A percentile compares a stretch with the other conserved stretches of the same genome.
phyloP scores from a whole-genome alignment of 2,113 vertebrate genomes.

The Malurus elegans region DNA sequence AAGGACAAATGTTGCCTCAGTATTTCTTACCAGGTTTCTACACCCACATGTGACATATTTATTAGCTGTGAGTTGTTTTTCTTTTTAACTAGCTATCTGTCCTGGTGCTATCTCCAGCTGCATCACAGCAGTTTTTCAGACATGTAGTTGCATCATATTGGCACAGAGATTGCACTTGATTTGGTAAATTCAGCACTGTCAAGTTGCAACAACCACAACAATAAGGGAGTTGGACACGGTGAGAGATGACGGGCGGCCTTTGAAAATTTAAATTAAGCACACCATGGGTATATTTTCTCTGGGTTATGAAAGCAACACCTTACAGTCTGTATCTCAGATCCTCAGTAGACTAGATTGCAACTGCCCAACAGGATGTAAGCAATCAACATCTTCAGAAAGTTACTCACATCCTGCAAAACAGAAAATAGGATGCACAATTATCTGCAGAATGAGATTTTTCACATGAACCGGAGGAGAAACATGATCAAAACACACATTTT shows the following conservation, averaged over 20 bases:
- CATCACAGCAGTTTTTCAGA: constrained; percentile 74
- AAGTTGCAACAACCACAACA: constrained; percentile 69
- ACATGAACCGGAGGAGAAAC: neutral
- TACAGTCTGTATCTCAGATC: neutral
- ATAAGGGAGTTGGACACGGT: neutral
- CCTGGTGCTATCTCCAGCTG: constrained; percentile 74
- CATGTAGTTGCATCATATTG: constrained; percentile 49
- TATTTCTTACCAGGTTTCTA: neutral
- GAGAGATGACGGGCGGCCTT: neutral
- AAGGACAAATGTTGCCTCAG: neutral
- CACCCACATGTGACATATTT: constrained; percentile 50
- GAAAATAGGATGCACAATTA: neutral
- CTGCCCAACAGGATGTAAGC: neutral
- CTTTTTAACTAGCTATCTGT: constrained; percentile 64
- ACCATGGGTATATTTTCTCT: neutral
- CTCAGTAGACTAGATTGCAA: neutral
- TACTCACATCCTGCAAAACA: neutral
- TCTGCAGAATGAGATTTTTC: neutral
- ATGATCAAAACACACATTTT: neutral
- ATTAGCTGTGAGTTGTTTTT: constrained; percentile 41
- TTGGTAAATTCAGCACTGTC: constrained; percentile 72
- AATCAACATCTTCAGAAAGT: neutral
- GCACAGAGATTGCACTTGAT: constrained; percentile 73
- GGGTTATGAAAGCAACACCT: neutral
- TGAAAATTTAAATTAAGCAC: neutral